Evolutionary conservation across 2,888 invertebrate genomes (phyloP), one percentile per base, ranked within the genome.

Genomic region (Caenorhabditis auriculariae): DNA sequence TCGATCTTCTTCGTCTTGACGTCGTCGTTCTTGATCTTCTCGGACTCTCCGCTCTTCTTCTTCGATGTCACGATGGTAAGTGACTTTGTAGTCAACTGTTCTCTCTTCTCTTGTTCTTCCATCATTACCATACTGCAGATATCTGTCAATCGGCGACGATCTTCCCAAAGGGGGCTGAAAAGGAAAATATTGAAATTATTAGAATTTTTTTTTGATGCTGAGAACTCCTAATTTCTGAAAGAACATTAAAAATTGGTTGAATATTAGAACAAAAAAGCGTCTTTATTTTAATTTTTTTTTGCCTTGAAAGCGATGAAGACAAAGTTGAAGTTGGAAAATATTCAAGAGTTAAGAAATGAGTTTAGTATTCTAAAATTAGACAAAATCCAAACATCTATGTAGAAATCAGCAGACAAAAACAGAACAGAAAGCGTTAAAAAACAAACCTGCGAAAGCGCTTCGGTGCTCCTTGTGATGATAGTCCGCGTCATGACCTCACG

Each of bases 401-500:
- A 41, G 24, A 15, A 38, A 38, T 19, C 17, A 44, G n/a, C n/a
- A n/a, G n/a, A n/a, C n/a, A n/a, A n/a, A n/a, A n/a, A n/a, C n/a
- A n/a, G n/a, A 35, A 26, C 17, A 46, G 21, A 44, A 26, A 26
- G 2, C 23, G n/a, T 4, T 12, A 4, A 24, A 42, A 27, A 1
- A 27, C 32, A 43, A 26, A 65, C 64, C 54, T 75, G 72, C 27
- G 74, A 72, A 27, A 80, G 65, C 23, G 78, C 75, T 52, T 80
- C 80, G 19, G 76, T 75, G 24, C 76, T 76, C 29, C 80, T 73
- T 6, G 80, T 80, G 43, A 80, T 77, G 26, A 80, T 74, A 5
- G 80, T 80, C 43, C 80, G 60, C 5, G 78, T 77, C 57, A 78
- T 69, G 39, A 79, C 77, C 60, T 78, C 78, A 54, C 76, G 64